These are phyloP conservation scores for Stictonetta naevosa DNA, from an alignment of 2,113 vertebrate genomes.

Conservation along the genomic window DNA sequence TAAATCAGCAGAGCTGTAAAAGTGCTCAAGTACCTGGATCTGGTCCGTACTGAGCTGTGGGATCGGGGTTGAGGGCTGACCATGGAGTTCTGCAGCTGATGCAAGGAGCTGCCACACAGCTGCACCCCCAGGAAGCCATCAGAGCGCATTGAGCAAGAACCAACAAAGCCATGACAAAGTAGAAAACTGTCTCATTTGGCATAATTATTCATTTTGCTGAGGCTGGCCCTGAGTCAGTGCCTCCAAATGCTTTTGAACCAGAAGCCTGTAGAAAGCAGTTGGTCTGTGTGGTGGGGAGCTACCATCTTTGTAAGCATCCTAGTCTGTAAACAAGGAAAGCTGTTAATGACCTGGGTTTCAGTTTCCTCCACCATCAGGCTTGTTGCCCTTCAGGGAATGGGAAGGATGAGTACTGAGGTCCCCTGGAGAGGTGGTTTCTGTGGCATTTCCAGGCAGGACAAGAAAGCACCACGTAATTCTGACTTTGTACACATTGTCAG, in stretches of 20 bases:
- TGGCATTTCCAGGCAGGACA: not conserved
- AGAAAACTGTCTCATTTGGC: not conserved
- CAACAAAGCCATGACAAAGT: not conserved
- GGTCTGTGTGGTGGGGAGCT: not conserved
- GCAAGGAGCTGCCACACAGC: slow-evolving; percentile 9
- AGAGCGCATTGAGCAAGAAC: not conserved
- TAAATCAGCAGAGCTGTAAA: slow-evolving; percentile 33
- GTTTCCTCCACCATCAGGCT: not conserved
- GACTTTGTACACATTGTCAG: not conserved
- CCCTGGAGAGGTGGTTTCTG: not conserved
- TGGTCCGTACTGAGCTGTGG: not conserved
- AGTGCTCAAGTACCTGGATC: slow-evolving; percentile 9
- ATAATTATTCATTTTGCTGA: not conserved
- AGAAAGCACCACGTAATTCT: not conserved
- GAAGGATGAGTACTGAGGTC: not conserved
- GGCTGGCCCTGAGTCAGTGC: not conserved
- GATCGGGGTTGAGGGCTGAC: not conserved
- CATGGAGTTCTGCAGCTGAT: not conserved
- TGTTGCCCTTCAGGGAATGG: not conserved
- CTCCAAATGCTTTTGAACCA: not conserved
- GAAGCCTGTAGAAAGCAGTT: not conserved
- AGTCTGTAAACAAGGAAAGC: not conserved
- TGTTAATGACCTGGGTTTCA: not conserved
- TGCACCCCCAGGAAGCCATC: not conserved
- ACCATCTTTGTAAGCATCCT: not conserved